Base-by-base conservation (phyloP, 2,888 invertebrate species). In the Idaea straminata region DNA sequence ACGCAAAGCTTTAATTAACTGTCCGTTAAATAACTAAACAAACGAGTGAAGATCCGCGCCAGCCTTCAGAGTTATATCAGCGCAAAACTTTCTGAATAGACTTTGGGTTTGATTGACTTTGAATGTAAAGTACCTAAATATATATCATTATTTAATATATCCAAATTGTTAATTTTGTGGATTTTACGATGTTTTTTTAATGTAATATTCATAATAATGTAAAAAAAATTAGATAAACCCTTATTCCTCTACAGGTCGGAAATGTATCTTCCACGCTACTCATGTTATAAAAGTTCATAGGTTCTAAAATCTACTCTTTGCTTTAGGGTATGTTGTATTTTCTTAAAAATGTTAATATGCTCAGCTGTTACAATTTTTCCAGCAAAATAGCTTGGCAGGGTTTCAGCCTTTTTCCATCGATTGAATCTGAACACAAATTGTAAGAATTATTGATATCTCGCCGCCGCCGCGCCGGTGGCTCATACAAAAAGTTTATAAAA, bases 401-500 rank as follows among this genome's bases (percentile, higher is more conserved):
- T 71, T 72, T 75, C 75, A 77, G 76, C 71, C 76, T 74, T 74
- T 76, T 76, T 76, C 71, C 72, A 79, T 82, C 80, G 83, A 84
- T 83, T 81, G 81, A 78, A 82, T 81, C 75, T 77, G 78, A 76
- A 77, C 80, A 83, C 81, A 85, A 87, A 85, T 86, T 84, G 87
- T 83, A 86, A 89, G 89, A 90, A 90, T 90, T 90, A 90, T 91
- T 90, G 91, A 89, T 90, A 91, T 81, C 84, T 79, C 82, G 75
- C 79, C 77, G 77, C 7, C 13, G 13, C 4, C 47, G 47, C 13
- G 25, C 25, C 25, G 25, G 80, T 77, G 82, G 84, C 83, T 86
- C 84, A 84, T 87, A 88, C 88, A 90, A 90, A 91, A 91, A 91
- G 84, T 90, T 91, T 89, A 85, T 87, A 88, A 90, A 90, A 86